Evolutionary conservation across 1,140 invertebrate genomes (phyloP), one percentile per base, ranked within the genome.

Genomic region (Papilio helenus): DNA sequence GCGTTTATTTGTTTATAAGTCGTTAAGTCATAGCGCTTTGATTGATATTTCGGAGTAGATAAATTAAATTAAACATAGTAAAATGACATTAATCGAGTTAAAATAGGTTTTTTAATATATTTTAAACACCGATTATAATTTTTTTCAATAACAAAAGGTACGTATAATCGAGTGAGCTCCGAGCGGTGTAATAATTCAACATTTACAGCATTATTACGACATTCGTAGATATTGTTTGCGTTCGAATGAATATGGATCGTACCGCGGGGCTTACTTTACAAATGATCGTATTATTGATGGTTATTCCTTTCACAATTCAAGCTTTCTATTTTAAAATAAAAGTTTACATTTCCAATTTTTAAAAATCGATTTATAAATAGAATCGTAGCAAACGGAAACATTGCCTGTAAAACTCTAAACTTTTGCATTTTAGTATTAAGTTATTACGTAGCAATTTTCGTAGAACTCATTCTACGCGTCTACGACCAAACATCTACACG

Each of bases 161-260:
- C 51, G 20, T 23, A 61, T 61, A 61, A 61, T 61, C 20, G 58
- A 61, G 9, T 61, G 23, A 68, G 26, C 26, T 34, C 26, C 61
- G 61, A 68, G 14, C 26, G 26, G 14, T 16, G 26, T 68, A 68
- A 68, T 68, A 68, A 68, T 29, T 68, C 61, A 68, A 29, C 61
- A 16, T 61, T 61, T 61, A 61, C 20, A 61, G 23, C 23, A 23
- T 74, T 74, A 74, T 74, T 74, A 74, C 46, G 44, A 74, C 72
- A 74, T 74, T 29, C 8, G 46, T 51, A 51, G 72, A 74, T 26
- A 51, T 74, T 74, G 44, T 74, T 74, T 74, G 42, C 72, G 72
- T 74, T 46, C 44, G 44, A 51, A 74, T 74, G 72, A 46, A 74
- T 74, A 74, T 26, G 42, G 44, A 74, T 74, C 23, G 14, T 51